Base-by-base conservation (phyloP, 2,797 vertebrate species). In the Cossypha polioptera region DNA sequence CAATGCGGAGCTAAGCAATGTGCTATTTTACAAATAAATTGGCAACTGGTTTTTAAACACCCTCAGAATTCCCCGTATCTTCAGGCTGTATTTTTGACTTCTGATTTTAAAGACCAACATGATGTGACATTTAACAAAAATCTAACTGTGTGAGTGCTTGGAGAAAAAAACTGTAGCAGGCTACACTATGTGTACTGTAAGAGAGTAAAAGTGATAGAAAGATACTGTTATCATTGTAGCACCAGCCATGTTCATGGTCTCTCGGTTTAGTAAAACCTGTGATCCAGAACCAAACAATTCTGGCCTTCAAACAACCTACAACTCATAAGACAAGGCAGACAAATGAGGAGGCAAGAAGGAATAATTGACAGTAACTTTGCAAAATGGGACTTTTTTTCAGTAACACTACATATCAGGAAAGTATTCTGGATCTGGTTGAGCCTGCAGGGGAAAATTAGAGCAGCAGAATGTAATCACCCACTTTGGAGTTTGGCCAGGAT, bases 401-500 rank as follows among this genome's bases (percentile, higher is more conserved):
- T 92, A 51, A 51, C 28, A 47, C n/a, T 47, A 21, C 20, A n/a
- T 16, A 67, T 76, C 59, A 94, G 54, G 38, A 91, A 78, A 62
- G 43, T 2, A 59, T 69, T 10, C 51, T 82, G 55, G 59, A 73
- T 50, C 63, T 81, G 16, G 22, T 69, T 81, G 53, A 93, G 63
- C 48, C 90, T 76, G 36, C 40, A 68, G 73, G 58, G n/a, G 45
- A 67, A 86, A 93, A 76, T 72, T 50, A 92, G 69, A 90, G 81
- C 74, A 87, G 74, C 33, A 57, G 74, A 94, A 88, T 66, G 48
- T 79, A 88, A 79, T 91, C 90, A 87, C 48, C 24, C 38, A 28
- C 17, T 55, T 76, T 81, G 92, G 86, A 93, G 28, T 88, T 38
- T 73, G 48, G 67, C 88, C 88, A 96, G 55, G 36, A 59, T 36